Conservation (phyloP, 2,888 invertebrate genomes). For the Polia nebulosa region DNA sequence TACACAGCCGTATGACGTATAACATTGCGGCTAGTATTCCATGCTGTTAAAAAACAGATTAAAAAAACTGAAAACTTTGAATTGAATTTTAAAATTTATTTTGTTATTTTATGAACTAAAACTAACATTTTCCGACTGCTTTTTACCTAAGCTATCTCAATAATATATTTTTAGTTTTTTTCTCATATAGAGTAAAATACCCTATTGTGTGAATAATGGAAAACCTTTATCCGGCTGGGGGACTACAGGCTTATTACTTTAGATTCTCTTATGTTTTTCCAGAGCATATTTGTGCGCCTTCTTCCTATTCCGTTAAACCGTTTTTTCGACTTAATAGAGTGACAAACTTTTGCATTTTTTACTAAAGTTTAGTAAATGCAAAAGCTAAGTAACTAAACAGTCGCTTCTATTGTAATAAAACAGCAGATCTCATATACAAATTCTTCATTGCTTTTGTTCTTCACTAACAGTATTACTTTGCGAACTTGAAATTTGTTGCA, state of each 20-base stretch:
- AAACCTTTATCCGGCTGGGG: background rate
- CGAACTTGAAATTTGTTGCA: conserved; percentile 18
- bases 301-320: background rate
- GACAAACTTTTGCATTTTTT: background rate
- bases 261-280: background rate
- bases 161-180: no score
- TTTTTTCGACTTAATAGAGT: background rate
- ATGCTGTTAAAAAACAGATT: no score
- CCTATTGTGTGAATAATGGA: background rate
- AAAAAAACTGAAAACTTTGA: no score
- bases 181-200: no score
- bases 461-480: conserved; percentile 7
- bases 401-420: background rate
- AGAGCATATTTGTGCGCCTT: background rate
- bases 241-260: background rate
- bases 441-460: background rate
- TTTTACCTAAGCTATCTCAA: no score
- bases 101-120: no score
- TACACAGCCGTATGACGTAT: no score
- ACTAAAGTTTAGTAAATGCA: no score
- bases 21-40: no score
- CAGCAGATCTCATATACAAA: background rate
- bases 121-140: no score
- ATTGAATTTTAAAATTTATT: no score
- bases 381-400: no score